Percentiles rank a stretch among this genome's conserved stretches.
phyloP scores from a whole-genome alignment of 1,140 invertebrate species.

The Nasonia giraulti region DNA sequence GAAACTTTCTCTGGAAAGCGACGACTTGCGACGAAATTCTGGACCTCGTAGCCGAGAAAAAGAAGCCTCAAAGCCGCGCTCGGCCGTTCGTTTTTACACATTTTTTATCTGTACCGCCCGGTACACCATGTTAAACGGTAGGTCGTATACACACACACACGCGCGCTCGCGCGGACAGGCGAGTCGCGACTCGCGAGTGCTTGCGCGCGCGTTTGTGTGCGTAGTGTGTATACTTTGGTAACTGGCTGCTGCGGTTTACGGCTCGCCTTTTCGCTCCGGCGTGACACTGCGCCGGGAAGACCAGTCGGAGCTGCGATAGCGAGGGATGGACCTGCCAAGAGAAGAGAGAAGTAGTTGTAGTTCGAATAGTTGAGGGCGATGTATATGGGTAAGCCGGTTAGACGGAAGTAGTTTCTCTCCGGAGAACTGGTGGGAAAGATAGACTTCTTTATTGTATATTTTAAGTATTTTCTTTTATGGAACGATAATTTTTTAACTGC shows the following conservation, averaged over 20 bases:
- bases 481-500: not conserved
- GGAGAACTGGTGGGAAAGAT: not conserved
- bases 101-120: constrained; percentile 24
- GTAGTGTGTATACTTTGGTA: constrained; percentile 8
- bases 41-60: not conserved
- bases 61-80: not conserved
- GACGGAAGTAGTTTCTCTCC: not conserved
- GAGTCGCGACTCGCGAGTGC: too few relatives aligned
- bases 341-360: not conserved
- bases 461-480: constrained; percentile 1
- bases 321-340: not conserved
- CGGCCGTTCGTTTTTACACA: constrained; percentile 40
- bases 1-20: not conserved
- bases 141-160: not conserved
- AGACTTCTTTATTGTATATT: not conserved
- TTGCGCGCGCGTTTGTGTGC: too few relatives aligned
- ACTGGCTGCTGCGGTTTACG: constrained; percentile 26
- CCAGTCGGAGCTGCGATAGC: not conserved
- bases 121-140: constrained; percentile 22
- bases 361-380: not conserved
- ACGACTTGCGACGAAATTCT: constrained; percentile 5
- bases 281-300: constrained; percentile 4
- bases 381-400: constrained; percentile 3
- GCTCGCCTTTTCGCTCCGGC: constrained; percentile 1
- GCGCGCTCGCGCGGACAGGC: not conserved